Base-by-base conservation (phyloP, 1,140 invertebrate species). In the Halesus radiatus region DNA sequence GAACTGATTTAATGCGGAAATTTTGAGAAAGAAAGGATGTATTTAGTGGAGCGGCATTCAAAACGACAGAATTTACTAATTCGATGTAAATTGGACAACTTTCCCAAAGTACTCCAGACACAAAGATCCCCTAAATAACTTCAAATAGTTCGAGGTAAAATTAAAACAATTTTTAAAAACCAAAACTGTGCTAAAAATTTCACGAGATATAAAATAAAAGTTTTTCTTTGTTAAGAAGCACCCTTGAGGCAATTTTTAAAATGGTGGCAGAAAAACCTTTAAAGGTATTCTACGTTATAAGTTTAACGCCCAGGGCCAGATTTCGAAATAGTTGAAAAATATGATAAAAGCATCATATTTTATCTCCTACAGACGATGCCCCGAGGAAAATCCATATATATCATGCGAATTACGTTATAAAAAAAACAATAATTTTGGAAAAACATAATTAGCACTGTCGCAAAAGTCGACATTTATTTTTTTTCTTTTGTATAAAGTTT, bases 221-320 rank as follows among this genome's bases (percentile, higher is more conserved):
- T 50, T 70, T 70, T 45, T n/a, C 66, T 50, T 70, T 70, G 66
- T 52, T 50, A 70, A 37, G 66, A 20, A 70, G 32, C n/a, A 37
- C 37, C 66, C 62, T 13, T 6, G 66, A 70, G 66, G 66, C 66
- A 70, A 20, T 70, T 70, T 68, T 70, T 70, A 50, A 18, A 70
- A 50, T 1, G 37, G 32, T 18, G n/a, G n/a, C 18, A 16, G 6
- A 37, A 26, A 50, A 45, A 15, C 66, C 66, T 70, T 50, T 70
- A 50, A 70, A 70, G 66, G 66, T 37, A 70, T 70, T 50, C 16
- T 37, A 50, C 45, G 66, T 70, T 45, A 50, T 52, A 70, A 70
- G 66, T 70, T 70, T 52, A 20, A 20, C 6, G 16, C 66, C 26
- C 37, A 10, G 52, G 22, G 66, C 32, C 15, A 52, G 20, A 70